Percentiles rank a stretch among this genome's conserved stretches.
These are phyloP conservation scores for Tenthredo mesomela DNA, from an alignment of 2,888 invertebrate species.

Conservation along the genomic window DNA sequence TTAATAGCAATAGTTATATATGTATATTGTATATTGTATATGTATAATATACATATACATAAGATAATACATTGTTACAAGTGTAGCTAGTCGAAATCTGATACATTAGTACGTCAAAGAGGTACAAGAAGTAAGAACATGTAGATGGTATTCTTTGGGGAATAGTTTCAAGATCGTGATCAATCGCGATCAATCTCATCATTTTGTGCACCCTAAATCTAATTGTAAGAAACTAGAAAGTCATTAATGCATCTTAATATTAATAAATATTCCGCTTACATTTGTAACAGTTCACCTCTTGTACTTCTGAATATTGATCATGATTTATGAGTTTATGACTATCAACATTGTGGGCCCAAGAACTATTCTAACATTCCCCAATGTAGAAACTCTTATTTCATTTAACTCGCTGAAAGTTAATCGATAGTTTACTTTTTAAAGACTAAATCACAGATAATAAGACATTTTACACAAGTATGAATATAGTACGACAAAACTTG, in stretches of 20 bases:
- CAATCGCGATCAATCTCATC: neutral
- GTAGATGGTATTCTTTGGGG: slow-evolving; percentile 22
- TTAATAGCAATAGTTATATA: slow-evolving; percentile 15
- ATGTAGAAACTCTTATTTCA: slow-evolving; percentile 31
- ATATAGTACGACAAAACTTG: slow-evolving; percentile 27
- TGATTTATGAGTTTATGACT: neutral
- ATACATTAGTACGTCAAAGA: slow-evolving; percentile 5
- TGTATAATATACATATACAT: slow-evolving; percentile 30
- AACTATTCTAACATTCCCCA: slow-evolving; percentile 11
- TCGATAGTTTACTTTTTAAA: slow-evolving; percentile 41
- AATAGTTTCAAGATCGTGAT: neutral
- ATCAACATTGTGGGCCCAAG: neutral
- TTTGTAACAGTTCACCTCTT: slow-evolving; percentile 23
- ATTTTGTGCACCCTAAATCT: slow-evolving; percentile 31
- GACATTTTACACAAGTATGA: slow-evolving; percentile 45
- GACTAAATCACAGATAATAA: slow-evolving; percentile 49
- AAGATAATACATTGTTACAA: slow-evolving; percentile 18
- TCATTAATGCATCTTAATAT: neutral
- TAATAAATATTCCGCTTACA: slow-evolving; percentile 31
- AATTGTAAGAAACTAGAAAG: slow-evolving; percentile 41
- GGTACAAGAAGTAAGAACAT: slow-evolving; percentile 33
- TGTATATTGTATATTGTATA: neutral
- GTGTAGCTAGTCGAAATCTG: slow-evolving; percentile 8
- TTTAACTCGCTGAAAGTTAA: slow-evolving; percentile 6
- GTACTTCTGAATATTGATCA: neutral